Evolutionary conservation across 2,113 vertebrate genomes (phyloP).

Genomic region (Rhineura floridana): DNA sequence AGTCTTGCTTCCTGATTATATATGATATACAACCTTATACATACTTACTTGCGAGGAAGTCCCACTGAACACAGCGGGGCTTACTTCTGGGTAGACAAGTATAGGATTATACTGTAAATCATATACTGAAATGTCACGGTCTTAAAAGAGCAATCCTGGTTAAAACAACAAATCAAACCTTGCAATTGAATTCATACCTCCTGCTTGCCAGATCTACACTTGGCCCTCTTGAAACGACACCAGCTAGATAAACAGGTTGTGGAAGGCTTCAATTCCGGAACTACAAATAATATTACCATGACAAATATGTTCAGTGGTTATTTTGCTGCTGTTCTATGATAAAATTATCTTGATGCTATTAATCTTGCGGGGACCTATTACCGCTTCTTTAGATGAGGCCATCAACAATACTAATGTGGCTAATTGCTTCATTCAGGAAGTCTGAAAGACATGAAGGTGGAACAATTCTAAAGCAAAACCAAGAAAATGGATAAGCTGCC

Average conservation of each 20-base stretch:
- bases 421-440: constrained; percentile 60
- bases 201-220: constrained; percentile 21
- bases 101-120: neutral
- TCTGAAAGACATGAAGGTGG: constrained; percentile 36
- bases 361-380: constrained; percentile 61
- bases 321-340: constrained; percentile 65
- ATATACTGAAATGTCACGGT: neutral
- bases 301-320: constrained; percentile 64
- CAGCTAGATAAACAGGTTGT: constrained; percentile 8
- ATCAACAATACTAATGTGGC: constrained; percentile 56
- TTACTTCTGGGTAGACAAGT: neutral
- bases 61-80: neutral
- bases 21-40: too few relatives aligned
- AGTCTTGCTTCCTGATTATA: neutral
- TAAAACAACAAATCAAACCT: neutral
- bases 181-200: neutral
- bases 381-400: constrained; percentile 49
- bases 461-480: constrained; percentile 15
- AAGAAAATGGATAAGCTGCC: neutral
- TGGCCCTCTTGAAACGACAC: constrained; percentile 18
- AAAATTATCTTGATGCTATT: constrained; percentile 51
- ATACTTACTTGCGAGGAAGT: neutral
- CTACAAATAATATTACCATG: constrained; percentile 58
- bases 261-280: constrained; percentile 29
- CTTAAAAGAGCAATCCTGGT: neutral